Conservation (phyloP, 2,888 invertebrate genomes). For the Gisinianus flammeolus region DNA sequence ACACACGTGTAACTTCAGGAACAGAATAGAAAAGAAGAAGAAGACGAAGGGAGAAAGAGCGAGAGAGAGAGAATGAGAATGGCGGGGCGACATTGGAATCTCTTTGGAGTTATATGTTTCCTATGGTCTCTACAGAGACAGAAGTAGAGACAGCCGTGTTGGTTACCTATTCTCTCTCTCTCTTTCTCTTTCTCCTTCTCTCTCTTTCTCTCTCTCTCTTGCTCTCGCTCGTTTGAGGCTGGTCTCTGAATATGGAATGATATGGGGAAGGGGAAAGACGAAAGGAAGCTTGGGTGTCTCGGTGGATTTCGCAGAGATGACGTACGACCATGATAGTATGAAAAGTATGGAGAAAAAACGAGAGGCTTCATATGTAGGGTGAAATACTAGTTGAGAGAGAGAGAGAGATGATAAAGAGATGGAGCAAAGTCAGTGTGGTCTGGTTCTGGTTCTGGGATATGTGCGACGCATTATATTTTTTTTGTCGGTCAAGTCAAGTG, state of each 20-base stretch:
- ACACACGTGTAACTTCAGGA: not conserved
- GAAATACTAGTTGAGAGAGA: not conserved
- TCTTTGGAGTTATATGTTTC: conserved; percentile 33
- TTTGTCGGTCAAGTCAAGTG: conserved; percentile 44
- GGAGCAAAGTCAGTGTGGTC: conserved; percentile 17
- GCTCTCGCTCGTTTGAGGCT: conserved; percentile 5
- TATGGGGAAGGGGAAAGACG: conserved; percentile 40
- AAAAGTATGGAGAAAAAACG: conserved; percentile 18
- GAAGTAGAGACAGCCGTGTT: conserved; percentile 10
- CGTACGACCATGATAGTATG: conserved; percentile 38
- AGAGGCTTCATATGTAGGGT: not conserved
- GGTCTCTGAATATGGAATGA: conserved; percentile 43
- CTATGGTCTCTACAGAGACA: conserved; percentile 30
- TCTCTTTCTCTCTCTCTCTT: not conserved
- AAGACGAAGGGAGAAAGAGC: too few species aligned
- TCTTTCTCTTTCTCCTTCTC: not conserved
- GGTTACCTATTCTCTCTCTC: not conserved
- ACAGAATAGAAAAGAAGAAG: not conserved
- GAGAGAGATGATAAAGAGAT: not conserved
- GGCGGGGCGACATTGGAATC: conserved; percentile 31
- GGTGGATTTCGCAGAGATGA: conserved; percentile 43
- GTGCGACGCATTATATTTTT: conserved; percentile 44
- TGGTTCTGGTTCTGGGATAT: not conserved
- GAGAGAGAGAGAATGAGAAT: conserved; percentile 14
- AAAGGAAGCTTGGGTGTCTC: conserved; percentile 38